Percentiles rank a stretch among this genome's conserved stretches.
Evolutionary conservation across 1,140 invertebrate species (phyloP).

Genomic region (Piezodorus guildinii): DNA sequence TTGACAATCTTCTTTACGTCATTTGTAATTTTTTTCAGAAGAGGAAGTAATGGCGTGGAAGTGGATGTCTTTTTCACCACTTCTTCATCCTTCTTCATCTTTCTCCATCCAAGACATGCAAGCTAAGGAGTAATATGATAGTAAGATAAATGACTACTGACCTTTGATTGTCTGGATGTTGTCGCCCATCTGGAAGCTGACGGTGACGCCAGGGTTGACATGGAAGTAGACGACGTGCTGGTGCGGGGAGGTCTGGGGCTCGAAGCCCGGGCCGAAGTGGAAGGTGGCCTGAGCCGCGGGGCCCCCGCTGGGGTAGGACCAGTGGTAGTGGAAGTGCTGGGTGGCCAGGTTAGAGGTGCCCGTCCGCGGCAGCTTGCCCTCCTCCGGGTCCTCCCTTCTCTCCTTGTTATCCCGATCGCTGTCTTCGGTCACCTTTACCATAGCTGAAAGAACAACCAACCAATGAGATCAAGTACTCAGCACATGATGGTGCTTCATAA

Average conservation of each 20-base stretch:
- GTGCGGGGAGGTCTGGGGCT: conserved; percentile 35
- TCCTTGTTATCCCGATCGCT: conserved; percentile 3
- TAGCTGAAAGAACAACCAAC: conserved; percentile 18
- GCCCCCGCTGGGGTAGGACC: conserved; percentile 30
- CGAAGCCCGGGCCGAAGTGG: conserved; percentile 40
- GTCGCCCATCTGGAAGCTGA: conserved; percentile 51
- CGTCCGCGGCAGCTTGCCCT: conserved; percentile 24
- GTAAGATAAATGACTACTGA: conserved; percentile 28
- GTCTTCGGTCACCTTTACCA: conserved; percentile 26
- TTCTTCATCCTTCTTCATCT: too few relatives aligned
- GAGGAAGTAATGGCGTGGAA: too few relatives aligned
- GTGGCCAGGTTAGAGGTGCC: conserved; percentile 30
- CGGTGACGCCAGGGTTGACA: conserved; percentile 54
- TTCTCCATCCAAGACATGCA: too few relatives aligned
- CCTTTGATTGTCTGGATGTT: conserved; percentile 52
- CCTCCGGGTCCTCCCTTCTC: background rate
- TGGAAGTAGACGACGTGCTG: conserved; percentile 55
- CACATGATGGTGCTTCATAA: too few relatives aligned
- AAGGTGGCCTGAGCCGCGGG: conserved; percentile 34
- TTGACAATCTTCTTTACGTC: too few relatives aligned
- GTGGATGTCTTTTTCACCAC: too few relatives aligned
- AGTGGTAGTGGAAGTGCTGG: conserved; percentile 35
- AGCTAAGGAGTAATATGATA: too few relatives aligned
- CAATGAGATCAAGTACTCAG: too few relatives aligned
- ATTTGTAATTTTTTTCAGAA: too few relatives aligned